Percentiles rank a stretch among this genome's conserved stretches.
phyloP scores from a whole-genome alignment of 2,888 invertebrate genomes.

The Dichetophora obliterata region DNA sequence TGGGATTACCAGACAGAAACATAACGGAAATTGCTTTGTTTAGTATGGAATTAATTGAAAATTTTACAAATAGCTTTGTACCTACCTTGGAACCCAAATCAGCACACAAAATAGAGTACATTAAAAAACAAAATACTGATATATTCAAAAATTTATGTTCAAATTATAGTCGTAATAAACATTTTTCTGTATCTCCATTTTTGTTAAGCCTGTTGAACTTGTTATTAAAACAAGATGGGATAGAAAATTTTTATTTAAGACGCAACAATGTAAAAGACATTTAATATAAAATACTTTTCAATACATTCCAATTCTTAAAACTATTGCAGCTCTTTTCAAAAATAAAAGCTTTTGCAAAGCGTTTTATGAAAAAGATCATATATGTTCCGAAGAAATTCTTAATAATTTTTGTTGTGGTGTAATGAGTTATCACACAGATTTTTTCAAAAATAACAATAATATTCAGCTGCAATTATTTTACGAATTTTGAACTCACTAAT shows the following conservation, averaged over 20 bases:
- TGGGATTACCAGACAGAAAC: too few relatives aligned
- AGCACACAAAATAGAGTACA: not conserved
- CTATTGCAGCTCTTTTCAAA: not conserved
- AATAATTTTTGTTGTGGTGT: too few relatives aligned
- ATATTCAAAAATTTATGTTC: too few relatives aligned
- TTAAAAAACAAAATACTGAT: not conserved
- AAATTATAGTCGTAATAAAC: too few relatives aligned
- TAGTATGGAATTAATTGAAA: not conserved
- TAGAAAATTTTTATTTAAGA: constrained; percentile 3
- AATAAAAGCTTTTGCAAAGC: not conserved
- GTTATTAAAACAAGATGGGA: constrained; percentile 36
- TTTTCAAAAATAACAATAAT: not conserved
- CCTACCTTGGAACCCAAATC: not conserved
- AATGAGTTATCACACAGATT: too few relatives aligned
- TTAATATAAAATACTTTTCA: not conserved
- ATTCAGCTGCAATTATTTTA: constrained; percentile 19
- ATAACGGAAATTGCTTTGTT: too few relatives aligned
- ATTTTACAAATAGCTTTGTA: not conserved
- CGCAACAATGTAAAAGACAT: too few relatives aligned
- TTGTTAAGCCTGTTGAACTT: constrained; percentile 19
- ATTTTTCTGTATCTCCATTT: not conserved
- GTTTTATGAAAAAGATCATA: not conserved
- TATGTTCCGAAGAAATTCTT: not conserved
- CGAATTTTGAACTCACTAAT: constrained; percentile 44
- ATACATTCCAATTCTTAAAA: not conserved